A percentile compares a stretch with the other conserved stretches of the same genome.
These are phyloP conservation scores for Centropus bengalensis DNA, from an alignment of 2,113 vertebrate genomes.

Conservation along the genomic window DNA sequence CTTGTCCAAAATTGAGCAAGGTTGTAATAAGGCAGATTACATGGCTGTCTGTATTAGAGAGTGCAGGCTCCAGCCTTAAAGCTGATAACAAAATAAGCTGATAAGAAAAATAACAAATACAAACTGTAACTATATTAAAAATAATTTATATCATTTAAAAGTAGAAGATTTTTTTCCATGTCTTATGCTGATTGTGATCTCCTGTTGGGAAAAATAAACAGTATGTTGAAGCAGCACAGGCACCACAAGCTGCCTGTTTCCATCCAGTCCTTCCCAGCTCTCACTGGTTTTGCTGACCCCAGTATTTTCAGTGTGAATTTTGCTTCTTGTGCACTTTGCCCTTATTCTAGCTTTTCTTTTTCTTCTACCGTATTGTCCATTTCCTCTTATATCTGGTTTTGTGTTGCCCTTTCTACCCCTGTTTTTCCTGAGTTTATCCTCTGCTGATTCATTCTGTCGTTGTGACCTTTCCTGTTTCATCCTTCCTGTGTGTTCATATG, in stretches of 20 bases:
- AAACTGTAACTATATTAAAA: neutral
- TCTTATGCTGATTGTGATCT: neutral
- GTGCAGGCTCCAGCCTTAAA: neutral
- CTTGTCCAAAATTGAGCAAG: conserved; percentile 9
- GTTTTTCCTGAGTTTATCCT: conserved; percentile 5
- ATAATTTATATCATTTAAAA: neutral
- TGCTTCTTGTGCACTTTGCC: neutral
- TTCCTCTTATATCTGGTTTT: conserved; percentile 3
- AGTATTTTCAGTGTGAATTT: neutral
- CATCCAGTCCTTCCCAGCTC: neutral
- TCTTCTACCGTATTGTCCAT: neutral
- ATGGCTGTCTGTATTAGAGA: neutral
- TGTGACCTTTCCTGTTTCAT: conserved; percentile 47
- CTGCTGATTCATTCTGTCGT: conserved; percentile 40
- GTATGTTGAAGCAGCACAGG: neutral
- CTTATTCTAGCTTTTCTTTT: neutral
- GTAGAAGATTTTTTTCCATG: neutral
- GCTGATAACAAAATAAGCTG: neutral
- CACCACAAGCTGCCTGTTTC: neutral
- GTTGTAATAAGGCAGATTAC: neutral
- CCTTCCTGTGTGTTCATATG: conserved; percentile 55
- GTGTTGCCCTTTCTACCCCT: neutral
- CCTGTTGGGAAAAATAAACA: neutral
- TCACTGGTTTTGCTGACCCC: neutral
- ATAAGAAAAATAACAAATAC: neutral